Evolutionary conservation across 37 sponge, comb jelly and placozoan species (phyloP), one percentile per base, ranked within the genome.

Genomic region (Ephydatia muelleri): DNA sequence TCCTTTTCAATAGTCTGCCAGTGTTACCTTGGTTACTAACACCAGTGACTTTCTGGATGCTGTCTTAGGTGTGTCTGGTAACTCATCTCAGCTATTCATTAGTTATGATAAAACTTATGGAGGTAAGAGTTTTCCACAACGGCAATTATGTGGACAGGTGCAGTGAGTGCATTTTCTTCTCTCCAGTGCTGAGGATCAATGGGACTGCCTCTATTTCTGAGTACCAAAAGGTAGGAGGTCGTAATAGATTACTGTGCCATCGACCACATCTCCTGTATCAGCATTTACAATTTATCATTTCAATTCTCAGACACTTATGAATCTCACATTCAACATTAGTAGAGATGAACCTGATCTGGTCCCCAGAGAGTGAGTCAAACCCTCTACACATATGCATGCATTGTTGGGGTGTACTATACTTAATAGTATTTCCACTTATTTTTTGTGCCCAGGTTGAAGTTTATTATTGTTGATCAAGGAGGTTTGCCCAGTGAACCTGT

Each of bases 391-490:
- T 8, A 3, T 72, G 72, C 19, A 1, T n/a, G 3, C 43, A 9
- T 43, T 43, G 43, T 9, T 57, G 57, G 1, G 1, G 19, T 19
- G 1, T 13, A 21, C 57, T 1, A 19, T 9, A 5, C 78, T 26
- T 78, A 9, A 16, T 21, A 38, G 25, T 48, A 16, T 48, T 14
- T 49, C 25, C 31, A 47, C 9, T 35, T 0, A 23, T 38, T 4
- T 67, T 19, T 80, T 21, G 22, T 21, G 5, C 34, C 5, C 19
- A 82, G 89, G 40, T 67, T 88, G 28, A 83, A 79, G 84, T 83
- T 88, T 49, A 65, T 40, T 38, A 80, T 91, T 25, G 86, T n/a
- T 67, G 91, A 91, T 83, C 57, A 57, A 57, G 91, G 87, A 0
- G 21, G 19, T 4, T n/a, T 47, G 35, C 73, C 67, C 75, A 86